These are phyloP conservation scores for Nephrocerus scutellatus DNA, from an alignment of 2,888 invertebrate genomes.

Conservation along the genomic window DNA sequence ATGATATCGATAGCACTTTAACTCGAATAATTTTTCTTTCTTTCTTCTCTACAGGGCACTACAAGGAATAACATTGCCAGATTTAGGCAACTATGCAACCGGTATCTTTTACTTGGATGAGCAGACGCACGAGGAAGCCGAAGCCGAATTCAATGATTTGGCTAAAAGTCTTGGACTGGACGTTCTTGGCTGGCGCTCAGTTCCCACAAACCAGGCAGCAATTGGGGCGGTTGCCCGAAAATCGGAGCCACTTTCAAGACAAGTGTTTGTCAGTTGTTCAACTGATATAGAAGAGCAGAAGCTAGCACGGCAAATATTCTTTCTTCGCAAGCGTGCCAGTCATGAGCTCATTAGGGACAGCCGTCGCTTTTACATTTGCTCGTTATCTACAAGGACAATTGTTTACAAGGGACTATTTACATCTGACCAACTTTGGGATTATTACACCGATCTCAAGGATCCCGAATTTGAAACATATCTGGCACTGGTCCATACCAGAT, in stretches of 20 bases:
- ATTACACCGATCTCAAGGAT: slow-evolving; percentile 63
- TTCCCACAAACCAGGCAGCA: slow-evolving; percentile 76
- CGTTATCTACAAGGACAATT: slow-evolving; percentile 78
- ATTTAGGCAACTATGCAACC: slow-evolving; percentile 86
- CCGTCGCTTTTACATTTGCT: slow-evolving; percentile 92
- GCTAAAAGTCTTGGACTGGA: slow-evolving; percentile 73
- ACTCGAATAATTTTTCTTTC: no score
- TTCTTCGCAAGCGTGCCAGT: slow-evolving; percentile 87
- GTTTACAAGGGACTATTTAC: slow-evolving; percentile 98
- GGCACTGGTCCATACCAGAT: slow-evolving; percentile 94
- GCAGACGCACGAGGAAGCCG: slow-evolving; percentile 68
- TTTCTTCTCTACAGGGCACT: slow-evolving; percentile 57
- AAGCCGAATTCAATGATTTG: slow-evolving; percentile 71
- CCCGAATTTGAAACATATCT: slow-evolving; percentile 87
- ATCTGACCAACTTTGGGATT: slow-evolving; percentile 81
- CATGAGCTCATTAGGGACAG: slow-evolving; percentile 81
- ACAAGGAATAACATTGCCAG: slow-evolving; percentile 75
- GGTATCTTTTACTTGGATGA: slow-evolving; percentile 93
- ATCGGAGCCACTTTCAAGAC: slow-evolving; percentile 93
- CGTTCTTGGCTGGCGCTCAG: slow-evolving; percentile 90
- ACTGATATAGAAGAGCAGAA: slow-evolving; percentile 41
- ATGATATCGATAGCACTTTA: no score
- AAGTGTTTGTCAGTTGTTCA: slow-evolving; percentile 76
- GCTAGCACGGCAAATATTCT: slow-evolving; percentile 67
- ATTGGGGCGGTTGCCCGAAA: slow-evolving; percentile 90